Evolutionary conservation across 2,888 invertebrate species (phyloP), one percentile per base, ranked within the genome.

Genomic region (Noctuana brunneofusca): DNA sequence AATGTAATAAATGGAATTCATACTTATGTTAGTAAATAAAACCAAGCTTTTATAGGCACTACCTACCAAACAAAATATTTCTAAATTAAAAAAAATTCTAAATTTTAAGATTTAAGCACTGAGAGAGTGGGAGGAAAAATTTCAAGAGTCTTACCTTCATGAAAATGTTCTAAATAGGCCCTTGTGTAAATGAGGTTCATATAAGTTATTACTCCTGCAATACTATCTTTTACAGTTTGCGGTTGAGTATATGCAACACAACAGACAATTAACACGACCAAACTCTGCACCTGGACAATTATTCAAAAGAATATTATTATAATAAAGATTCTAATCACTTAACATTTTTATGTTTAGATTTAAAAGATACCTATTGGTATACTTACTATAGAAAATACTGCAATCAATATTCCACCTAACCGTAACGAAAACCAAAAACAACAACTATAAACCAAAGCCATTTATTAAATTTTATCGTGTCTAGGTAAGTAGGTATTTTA

Each of bases 361-460:
- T 27, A 8, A 8, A 8, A 8, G 27, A 27, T 27, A n/a, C n/a
- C n/a, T n/a, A n/a, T n/a, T n/a, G n/a, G n/a, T n/a, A n/a, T 27
- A 76, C 86, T 65, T 76, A 90, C 90, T 68, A 83, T 63, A 60
- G 87, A 86, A 72, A 86, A 84, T 64, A 83, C 56, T 41, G 82
- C 89, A 64, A 87, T 89, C 27, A 91, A 66, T 69, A 91, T 86
- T 22, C 89, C 90, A 22, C 87, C 89, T 49, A 91, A 77, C 52
- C 90, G 80, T 32, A 91, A 71, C 11, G 90, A 91, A 78, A 89
- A 90, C 89, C 90, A 89, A 73, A 91, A 90, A 68, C 90, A 91
- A 68, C 88, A 91, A 69, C 86, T 89, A 65, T 91, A 91, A 4
- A 90, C 84, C 38, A 87, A 72, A 53, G 87, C 88, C 90, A 91